Conservation (phyloP, 2,888 invertebrate genomes). For the Vanessa cardui region DNA sequence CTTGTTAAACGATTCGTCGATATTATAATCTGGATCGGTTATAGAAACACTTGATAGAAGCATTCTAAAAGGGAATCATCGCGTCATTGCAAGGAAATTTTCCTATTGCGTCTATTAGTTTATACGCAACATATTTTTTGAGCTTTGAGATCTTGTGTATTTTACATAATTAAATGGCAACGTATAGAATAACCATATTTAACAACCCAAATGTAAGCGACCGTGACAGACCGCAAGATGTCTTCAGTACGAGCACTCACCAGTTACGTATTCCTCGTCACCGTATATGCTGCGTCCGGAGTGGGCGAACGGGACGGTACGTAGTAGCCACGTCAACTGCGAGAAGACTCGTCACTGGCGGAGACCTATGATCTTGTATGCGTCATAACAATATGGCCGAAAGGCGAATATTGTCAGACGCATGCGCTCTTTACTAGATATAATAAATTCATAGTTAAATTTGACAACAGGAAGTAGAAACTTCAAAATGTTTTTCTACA, state of each 20-base stretch:
- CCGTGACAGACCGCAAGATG: constrained; percentile 81
- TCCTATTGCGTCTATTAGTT: constrained; percentile 72
- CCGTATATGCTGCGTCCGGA: constrained; percentile 96
- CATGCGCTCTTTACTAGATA: constrained; percentile 62
- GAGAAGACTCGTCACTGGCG: constrained; percentile 92
- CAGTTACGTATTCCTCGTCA: constrained; percentile 98
- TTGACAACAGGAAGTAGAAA: constrained; percentile 45
- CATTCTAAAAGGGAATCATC: constrained; percentile 72
- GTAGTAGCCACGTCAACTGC: constrained; percentile 96
- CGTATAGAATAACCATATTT: constrained; percentile 68
- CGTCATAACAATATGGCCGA: constrained; percentile 90
- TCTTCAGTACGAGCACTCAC: constrained; percentile 87
- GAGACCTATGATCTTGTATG: constrained; percentile 88
- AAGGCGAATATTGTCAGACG: constrained; percentile 82
- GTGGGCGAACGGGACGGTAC: constrained; percentile 96
- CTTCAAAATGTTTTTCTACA: constrained; percentile 33
- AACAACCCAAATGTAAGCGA: constrained; percentile 73
- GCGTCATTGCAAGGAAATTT: constrained; percentile 71
- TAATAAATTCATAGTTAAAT: constrained; percentile 27
- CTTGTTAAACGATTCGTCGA: constrained; percentile 50
- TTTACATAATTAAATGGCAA: constrained; percentile 46
- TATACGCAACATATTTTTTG: constrained; percentile 64
- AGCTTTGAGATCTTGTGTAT: constrained; percentile 48
- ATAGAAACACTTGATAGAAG: constrained; percentile 56
- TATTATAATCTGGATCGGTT: constrained; percentile 51